These are phyloP conservation scores for Tenualosa thibaudeaui DNA, from an alignment of 2,797 vertebrate genomes.

Conservation along the genomic window DNA sequence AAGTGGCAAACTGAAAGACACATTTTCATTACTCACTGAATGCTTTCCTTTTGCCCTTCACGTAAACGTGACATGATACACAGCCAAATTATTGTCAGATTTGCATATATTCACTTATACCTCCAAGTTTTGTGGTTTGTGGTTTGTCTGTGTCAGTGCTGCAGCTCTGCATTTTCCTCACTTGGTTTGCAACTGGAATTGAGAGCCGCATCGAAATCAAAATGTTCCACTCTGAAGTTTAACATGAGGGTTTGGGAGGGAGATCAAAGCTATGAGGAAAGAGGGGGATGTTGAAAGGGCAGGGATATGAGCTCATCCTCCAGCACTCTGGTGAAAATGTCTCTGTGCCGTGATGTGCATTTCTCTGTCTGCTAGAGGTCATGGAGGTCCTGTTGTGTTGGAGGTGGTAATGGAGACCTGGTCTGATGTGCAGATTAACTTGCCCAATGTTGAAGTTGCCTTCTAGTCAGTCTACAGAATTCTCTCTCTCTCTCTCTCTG, in stretches of 20 bases:
- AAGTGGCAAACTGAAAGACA: background rate
- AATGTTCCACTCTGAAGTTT: background rate
- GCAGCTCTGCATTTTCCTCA: background rate
- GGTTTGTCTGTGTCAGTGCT: background rate
- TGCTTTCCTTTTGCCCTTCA: background rate
- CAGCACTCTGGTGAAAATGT: background rate
- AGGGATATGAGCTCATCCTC: slow-evolving; percentile 7
- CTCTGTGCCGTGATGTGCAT: background rate
- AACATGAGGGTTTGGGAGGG: background rate
- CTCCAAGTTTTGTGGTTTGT: background rate
- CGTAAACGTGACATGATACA: background rate
- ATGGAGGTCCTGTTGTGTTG: background rate
- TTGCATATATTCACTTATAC: background rate
- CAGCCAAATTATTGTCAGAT: background rate
- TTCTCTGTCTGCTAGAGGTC: background rate
- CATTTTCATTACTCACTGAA: background rate
- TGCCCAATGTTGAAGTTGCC: background rate
- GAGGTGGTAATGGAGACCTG: background rate
- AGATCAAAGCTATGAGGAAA: background rate
- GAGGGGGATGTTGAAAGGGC: background rate
- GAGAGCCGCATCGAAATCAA: background rate
- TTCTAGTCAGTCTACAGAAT: background rate
- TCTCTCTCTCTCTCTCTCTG: background rate
- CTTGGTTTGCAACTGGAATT: background rate
- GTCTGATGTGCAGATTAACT: background rate